A percentile compares a stretch with the other conserved stretches of the same genome.
Conservation (phyloP, 1,140 invertebrate species). For the Littorina saxatilis region DNA sequence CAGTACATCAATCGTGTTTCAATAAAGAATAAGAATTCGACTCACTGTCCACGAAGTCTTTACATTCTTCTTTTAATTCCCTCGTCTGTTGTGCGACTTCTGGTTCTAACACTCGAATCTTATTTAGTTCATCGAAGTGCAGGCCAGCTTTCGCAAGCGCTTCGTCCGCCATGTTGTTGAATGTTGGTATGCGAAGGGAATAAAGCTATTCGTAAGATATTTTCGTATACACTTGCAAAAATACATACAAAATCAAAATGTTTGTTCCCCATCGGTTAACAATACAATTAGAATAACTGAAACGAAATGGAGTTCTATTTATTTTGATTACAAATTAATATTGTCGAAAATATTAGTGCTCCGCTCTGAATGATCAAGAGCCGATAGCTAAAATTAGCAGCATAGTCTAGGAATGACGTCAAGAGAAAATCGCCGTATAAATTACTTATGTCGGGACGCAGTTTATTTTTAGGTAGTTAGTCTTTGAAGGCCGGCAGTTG, state of each 20-base stretch:
- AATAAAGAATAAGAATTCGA: no score
- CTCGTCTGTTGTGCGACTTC: constrained; percentile 85
- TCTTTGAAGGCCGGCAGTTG: neutral
- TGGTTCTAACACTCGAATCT: constrained; percentile 88
- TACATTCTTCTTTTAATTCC: constrained; percentile 88
- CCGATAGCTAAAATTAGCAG: neutral
- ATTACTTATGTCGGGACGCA: constrained; percentile 7
- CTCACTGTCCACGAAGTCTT: constrained; percentile 88
- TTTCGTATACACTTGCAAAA: no score
- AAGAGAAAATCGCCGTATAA: constrained; percentile 8
- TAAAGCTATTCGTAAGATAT: neutral
- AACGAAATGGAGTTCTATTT: no score
- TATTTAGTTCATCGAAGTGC: constrained; percentile 91
- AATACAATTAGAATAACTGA: no score
- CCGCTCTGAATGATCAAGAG: neutral
- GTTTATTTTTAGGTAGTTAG: constrained; percentile 24
- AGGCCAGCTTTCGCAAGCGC: constrained; percentile 84
- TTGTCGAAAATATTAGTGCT: neutral
- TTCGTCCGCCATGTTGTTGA: constrained; percentile 83
- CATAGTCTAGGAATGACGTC: constrained; percentile 13
- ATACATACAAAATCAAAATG: no score
- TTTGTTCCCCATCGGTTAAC: no score
- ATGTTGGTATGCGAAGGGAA: constrained; percentile 53
- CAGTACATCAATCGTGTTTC: no score
- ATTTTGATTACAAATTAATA: no score